phyloP scores from a whole-genome alignment of 2,888 invertebrate genomes.

The Dugesia japonica region DNA sequence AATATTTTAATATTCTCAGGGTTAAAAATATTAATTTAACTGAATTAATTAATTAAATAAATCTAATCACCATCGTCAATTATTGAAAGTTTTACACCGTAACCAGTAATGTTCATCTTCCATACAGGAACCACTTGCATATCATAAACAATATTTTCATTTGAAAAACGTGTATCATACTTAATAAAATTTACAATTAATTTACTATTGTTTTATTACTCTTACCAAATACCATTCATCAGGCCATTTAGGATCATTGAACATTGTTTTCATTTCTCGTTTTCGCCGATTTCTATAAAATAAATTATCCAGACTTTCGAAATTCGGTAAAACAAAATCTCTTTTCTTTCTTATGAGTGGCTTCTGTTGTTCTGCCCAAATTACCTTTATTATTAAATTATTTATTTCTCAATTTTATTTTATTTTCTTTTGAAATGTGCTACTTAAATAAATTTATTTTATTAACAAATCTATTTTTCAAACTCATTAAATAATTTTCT shows the following conservation, averaged over 20 bases:
- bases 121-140: conserved; percentile 71
- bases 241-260: conserved; percentile 1
- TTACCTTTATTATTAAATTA: no score
- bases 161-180: neutral
- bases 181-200: neutral
- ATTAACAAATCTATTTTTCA: no score
- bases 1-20: no score
- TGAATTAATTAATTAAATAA: no score
- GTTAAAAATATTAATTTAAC: no score
- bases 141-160: conserved; percentile 49
- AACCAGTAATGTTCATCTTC: conserved; percentile 62
- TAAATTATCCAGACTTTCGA: neutral
- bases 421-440: no score
- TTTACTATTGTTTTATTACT: neutral
- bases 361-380: neutral
- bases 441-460: no score
- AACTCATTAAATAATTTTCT: no score
- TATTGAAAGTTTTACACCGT: conserved; percentile 63
- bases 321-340: neutral
- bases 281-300: neutral
- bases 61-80: conserved; percentile 62
- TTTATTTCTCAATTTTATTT: no score
- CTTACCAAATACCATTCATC: conserved; percentile 1
- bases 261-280: neutral
- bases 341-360: neutral